Conservation (phyloP, 2,888 invertebrate species). For the Brassicogethes aeneus region DNA sequence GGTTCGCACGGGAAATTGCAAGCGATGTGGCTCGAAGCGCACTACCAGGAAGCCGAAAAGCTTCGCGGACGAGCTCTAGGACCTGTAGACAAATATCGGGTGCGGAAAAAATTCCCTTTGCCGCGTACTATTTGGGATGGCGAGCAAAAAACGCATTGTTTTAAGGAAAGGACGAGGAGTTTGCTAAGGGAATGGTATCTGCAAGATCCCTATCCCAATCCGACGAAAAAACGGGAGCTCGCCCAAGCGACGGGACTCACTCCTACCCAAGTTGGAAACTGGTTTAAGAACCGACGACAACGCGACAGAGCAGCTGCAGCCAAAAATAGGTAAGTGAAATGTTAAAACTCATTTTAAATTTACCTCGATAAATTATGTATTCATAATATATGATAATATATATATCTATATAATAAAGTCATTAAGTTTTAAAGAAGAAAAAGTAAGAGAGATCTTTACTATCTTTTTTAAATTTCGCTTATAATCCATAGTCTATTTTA, state of each 20-base stretch:
- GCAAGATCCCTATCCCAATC: constrained; percentile 94
- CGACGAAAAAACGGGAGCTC: constrained; percentile 84
- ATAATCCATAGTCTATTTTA: no score
- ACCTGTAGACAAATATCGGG: constrained; percentile 89
- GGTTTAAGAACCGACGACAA: constrained; percentile 87
- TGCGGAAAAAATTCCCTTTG: constrained; percentile 87
- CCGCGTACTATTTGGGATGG: constrained; percentile 93
- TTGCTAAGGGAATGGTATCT: constrained; percentile 96
- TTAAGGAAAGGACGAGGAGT: constrained; percentile 91
- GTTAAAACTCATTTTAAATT: no score
- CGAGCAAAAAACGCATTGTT: constrained; percentile 93
- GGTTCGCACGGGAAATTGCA: constrained; percentile 80
- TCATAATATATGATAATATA: constrained; percentile 1
- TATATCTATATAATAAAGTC: constrained; percentile 2
- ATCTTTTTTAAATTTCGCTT: no score
- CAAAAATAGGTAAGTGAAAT: constrained; percentile 86
- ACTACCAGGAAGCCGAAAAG: constrained; percentile 89
- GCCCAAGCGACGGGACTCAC: constrained; percentile 86
- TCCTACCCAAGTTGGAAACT: constrained; percentile 88
- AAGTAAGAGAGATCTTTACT: background rate
- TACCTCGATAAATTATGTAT: background rate
- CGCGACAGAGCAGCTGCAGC: constrained; percentile 86
- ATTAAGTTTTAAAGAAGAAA: background rate
- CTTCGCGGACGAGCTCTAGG: constrained; percentile 82
- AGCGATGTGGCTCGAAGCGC: constrained; percentile 91